Conservation (phyloP, 1,140 invertebrate genomes). For the Platorchestia sp. region DNA sequence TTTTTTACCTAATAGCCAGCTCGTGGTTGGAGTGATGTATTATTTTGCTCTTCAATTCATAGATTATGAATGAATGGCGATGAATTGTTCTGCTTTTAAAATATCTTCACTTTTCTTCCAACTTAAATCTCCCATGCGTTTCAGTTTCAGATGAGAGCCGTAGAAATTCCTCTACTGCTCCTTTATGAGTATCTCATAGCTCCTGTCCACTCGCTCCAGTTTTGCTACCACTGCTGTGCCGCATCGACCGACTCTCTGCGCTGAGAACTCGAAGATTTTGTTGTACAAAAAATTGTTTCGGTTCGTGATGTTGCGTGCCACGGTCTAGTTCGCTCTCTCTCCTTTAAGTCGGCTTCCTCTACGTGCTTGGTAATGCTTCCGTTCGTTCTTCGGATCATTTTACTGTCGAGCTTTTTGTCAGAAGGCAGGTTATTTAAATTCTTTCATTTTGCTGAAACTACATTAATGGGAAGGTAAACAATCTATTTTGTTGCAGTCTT, state of each 20-base stretch:
- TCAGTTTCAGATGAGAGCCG: not conserved
- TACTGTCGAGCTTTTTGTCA: no score
- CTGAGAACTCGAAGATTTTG: not conserved
- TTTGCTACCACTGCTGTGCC: not conserved
- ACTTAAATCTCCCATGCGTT: not conserved
- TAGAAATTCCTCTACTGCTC: not conserved
- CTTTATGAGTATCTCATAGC: not conserved
- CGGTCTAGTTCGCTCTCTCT: not conserved
- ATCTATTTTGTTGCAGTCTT: no score
- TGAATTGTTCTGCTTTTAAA: not conserved
- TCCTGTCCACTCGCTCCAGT: not conserved
- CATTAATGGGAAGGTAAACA: no score
- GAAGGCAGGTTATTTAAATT: not conserved
- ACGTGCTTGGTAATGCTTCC: not conserved
- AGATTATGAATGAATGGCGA: not conserved
- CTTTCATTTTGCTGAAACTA: no score
- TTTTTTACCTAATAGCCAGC: not conserved
- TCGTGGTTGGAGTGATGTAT: not conserved
- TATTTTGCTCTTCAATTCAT: not conserved
- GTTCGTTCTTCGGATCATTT: no score
- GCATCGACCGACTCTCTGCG: not conserved
- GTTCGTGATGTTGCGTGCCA: not conserved
- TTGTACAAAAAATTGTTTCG: not conserved
- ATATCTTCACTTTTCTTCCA: not conserved
- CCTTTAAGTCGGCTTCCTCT: not conserved